These are phyloP conservation scores for Antechinus flavipes DNA, from an alignment of 2,113 vertebrate genomes.

Conservation along the genomic window DNA sequence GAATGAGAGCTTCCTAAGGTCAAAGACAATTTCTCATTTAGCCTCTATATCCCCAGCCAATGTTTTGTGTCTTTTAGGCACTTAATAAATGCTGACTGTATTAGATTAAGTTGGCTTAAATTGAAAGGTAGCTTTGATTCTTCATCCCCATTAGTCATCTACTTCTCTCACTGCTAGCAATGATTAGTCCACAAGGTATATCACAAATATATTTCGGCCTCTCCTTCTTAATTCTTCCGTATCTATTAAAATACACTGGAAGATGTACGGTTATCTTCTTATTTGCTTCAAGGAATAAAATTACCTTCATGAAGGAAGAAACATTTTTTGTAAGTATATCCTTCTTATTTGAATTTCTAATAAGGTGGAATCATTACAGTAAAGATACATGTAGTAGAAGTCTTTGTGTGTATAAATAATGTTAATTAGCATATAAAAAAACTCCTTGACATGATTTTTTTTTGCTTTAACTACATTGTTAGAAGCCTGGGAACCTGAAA, in stretches of 20 bases:
- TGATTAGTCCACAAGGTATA: background rate
- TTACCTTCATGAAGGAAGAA: background rate
- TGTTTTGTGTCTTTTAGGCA: background rate
- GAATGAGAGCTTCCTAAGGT: background rate
- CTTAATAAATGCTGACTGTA: background rate
- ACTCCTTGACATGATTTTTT: background rate
- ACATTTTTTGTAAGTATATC: background rate
- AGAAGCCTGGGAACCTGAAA: background rate
- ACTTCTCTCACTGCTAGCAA: background rate
- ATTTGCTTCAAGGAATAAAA: constrained; percentile 18
- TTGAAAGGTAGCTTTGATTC: background rate
- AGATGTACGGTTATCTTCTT: background rate
- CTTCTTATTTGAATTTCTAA: background rate
- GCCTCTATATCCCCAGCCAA: background rate
- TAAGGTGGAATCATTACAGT: background rate
- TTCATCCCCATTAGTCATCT: background rate
- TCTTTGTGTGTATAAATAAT: background rate
- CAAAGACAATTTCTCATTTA: background rate
- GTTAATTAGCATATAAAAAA: constrained; percentile 8
- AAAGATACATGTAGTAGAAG: background rate
- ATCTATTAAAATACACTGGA: background rate
- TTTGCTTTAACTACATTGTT: background rate
- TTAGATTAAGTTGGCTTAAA: background rate
- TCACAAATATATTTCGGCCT: background rate
- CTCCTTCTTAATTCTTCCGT: background rate